phyloP scores from a whole-genome alignment of 2,113 vertebrate genomes.

The Ptychochromis oligacanthus region DNA sequence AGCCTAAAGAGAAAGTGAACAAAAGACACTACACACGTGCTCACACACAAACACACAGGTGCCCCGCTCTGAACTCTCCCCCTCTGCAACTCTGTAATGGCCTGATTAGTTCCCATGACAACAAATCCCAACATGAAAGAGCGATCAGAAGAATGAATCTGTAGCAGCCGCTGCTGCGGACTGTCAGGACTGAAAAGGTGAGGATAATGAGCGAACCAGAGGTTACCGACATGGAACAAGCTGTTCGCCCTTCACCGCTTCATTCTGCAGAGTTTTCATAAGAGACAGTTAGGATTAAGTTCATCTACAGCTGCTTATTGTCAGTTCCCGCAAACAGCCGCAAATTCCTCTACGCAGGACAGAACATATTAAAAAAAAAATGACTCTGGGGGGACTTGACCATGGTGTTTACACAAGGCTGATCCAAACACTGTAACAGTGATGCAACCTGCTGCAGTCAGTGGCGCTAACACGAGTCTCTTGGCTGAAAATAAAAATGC shows the following conservation, averaged over 20 bases:
- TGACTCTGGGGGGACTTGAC: background rate
- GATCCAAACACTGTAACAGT: slow-evolving; percentile 6
- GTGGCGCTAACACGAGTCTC: background rate
- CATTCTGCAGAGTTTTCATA: background rate
- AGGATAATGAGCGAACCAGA: background rate
- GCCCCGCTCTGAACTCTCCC: slow-evolving; percentile 13
- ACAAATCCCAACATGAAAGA: slow-evolving; percentile 62
- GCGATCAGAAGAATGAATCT: slow-evolving; percentile 35
- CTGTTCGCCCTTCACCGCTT: background rate
- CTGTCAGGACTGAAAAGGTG: background rate
- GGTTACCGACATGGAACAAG: background rate
- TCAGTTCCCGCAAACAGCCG: background rate
- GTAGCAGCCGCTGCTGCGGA: background rate
- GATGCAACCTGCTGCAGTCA: background rate
- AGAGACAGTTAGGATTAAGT: background rate
- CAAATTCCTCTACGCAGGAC: background rate
- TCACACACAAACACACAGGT: slow-evolving; percentile 4
- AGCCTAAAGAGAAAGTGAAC: background rate
- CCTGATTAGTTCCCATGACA: slow-evolving; percentile 65
- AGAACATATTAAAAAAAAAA: background rate
- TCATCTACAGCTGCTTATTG: background rate
- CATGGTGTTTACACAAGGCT: background rate
- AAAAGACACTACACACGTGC: background rate
- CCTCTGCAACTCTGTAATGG: slow-evolving; percentile 31
- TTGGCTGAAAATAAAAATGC: background rate